These are phyloP conservation scores for Archivesica marissinica DNA, from an alignment of 1,140 invertebrate genomes.

Conservation along the genomic window DNA sequence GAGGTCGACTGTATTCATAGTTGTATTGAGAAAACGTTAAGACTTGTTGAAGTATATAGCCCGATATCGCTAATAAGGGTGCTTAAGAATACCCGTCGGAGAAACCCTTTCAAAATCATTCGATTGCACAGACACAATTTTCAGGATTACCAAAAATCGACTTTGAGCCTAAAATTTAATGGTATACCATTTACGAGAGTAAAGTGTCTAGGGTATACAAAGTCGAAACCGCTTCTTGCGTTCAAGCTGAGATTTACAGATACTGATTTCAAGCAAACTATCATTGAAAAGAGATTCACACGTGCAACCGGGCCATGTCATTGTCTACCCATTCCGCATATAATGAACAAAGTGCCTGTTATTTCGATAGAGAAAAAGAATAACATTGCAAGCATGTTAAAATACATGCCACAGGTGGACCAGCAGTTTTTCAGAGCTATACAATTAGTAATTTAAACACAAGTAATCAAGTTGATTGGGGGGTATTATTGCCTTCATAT, in stretches of 20 bases:
- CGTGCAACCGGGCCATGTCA: neutral
- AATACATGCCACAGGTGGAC: neutral
- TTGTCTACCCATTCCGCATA: neutral
- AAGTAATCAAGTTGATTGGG: too few relatives aligned
- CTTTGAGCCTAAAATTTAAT: neutral
- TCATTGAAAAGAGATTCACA: neutral
- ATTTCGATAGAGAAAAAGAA: neutral
- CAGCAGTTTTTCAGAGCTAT: too few relatives aligned
- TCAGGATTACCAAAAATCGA: neutral
- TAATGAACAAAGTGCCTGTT: neutral
- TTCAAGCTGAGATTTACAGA: neutral
- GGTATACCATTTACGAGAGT: slow-evolving; percentile 21
- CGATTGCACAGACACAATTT: slow-evolving; percentile 11
- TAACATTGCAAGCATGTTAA: neutral
- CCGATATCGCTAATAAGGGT: slow-evolving; percentile 5
- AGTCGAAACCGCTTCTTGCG: neutral
- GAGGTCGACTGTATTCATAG: slow-evolving; percentile 56
- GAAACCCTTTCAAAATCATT: neutral
- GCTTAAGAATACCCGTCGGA: neutral
- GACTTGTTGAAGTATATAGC: slow-evolving; percentile 10
- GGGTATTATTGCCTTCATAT: too few relatives aligned
- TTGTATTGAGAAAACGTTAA: slow-evolving; percentile 44
- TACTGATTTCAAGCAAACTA: neutral
- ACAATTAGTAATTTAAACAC: too few relatives aligned
- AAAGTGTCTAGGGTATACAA: slow-evolving; percentile 13